A percentile compares a stretch with the other conserved stretches of the same genome.
Evolutionary conservation across 2,797 vertebrate species (phyloP).

Genomic region (Danio albolineatus): DNA sequence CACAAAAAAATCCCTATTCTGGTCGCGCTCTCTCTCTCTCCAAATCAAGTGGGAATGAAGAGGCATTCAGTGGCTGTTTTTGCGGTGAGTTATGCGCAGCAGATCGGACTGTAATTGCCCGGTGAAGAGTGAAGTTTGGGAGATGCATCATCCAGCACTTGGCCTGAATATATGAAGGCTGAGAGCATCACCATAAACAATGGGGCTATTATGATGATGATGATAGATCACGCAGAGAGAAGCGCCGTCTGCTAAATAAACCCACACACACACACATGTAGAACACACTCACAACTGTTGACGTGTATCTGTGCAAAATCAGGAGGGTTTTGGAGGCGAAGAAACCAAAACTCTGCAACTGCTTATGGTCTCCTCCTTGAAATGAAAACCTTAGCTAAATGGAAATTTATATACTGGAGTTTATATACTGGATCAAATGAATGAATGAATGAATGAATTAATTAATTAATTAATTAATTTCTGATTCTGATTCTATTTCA

Average conservation of each 20-base stretch:
- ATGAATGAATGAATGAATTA: too few species aligned
- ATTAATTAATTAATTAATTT: too few species aligned
- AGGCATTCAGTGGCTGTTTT: conserved; percentile 51
- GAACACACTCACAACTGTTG: conserved; percentile 3
- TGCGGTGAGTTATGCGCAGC: conserved; percentile 55
- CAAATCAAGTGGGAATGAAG: conserved; percentile 33
- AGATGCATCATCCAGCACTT: conserved; percentile 54
- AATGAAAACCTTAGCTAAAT: not conserved
- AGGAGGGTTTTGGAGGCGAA: not conserved
- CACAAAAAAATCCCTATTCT: not conserved
- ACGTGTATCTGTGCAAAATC: not conserved
- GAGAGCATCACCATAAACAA: conserved; percentile 54
- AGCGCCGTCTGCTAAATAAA: conserved; percentile 55
- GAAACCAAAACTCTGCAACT: not conserved
- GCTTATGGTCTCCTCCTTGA: not conserved
- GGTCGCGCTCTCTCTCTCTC: not conserved
- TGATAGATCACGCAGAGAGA: conserved; percentile 49
- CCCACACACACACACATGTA: conserved; percentile 1
- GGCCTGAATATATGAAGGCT: conserved; percentile 56
- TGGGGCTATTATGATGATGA: conserved; percentile 47
- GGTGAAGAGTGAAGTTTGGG: conserved; percentile 57
- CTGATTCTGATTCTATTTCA: too few species aligned
- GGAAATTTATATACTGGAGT: not conserved
- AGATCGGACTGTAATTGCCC: conserved; percentile 58
- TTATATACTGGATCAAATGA: not conserved